Percentiles rank a stretch among this genome's conserved stretches.
These are phyloP conservation scores for Torymus tubicola DNA, from an alignment of 2,888 invertebrate species.

Conservation along the genomic window DNA sequence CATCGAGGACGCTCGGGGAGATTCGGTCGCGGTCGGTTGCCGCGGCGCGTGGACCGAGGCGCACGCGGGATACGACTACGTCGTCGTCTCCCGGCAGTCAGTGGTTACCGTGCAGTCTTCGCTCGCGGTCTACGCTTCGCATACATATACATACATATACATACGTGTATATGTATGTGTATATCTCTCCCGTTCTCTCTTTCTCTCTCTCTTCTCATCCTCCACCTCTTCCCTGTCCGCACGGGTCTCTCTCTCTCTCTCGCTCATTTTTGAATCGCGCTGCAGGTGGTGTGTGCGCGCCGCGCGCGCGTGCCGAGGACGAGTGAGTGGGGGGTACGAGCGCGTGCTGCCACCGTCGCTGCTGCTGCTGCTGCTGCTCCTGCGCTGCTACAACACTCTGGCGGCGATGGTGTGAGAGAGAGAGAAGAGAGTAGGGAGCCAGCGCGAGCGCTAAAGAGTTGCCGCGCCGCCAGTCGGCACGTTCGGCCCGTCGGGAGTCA, in stretches of 20 bases:
- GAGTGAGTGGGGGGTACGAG: too few relatives aligned
- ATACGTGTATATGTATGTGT: neutral
- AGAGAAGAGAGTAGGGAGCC: neutral
- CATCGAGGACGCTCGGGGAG: conserved; percentile 61
- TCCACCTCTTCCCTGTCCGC: neutral
- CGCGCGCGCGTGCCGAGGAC: too few relatives aligned
- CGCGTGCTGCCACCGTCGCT: neutral
- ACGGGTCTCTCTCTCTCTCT: conserved; percentile 4
- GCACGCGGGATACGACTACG: conserved; percentile 47
- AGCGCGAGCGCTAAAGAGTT: conserved; percentile 19
- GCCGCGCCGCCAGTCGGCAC: conserved; percentile 17
- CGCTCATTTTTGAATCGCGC: neutral
- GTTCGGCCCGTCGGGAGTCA: conserved; percentile 1
- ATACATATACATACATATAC: neutral
- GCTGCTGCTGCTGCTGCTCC: neutral
- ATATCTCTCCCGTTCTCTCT: too few relatives aligned
- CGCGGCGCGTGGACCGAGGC: conserved; percentile 65
- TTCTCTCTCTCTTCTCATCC: too few relatives aligned
- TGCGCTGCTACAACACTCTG: neutral
- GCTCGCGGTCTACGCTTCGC: conserved; percentile 21
- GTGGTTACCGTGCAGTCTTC: conserved; percentile 50
- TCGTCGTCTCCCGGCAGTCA: conserved; percentile 36
- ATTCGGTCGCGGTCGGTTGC: conserved; percentile 66
- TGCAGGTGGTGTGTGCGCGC: conserved; percentile 3
- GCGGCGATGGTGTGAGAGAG: neutral